Evolutionary conservation across 2,797 vertebrate species (phyloP), one percentile per base, ranked within the genome.

Genomic region (Betta splendens): DNA sequence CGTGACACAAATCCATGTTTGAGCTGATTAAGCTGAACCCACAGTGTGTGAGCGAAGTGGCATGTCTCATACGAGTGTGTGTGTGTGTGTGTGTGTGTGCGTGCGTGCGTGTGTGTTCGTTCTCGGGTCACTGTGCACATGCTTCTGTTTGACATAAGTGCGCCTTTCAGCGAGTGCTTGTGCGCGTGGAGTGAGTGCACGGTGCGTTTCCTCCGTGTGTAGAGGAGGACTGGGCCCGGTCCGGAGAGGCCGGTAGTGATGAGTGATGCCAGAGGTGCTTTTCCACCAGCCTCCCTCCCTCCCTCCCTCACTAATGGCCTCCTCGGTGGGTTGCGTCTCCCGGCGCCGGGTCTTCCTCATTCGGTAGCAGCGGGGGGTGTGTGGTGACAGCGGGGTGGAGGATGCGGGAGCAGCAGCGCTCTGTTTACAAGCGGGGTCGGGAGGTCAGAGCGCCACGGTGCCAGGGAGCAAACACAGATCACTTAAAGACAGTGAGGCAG

Each of bases 221-320:
- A 35, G 32, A 35, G 15, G 47, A 76, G 46, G 52, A n/a, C n/a
- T n/a, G n/a, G n/a, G 55, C 60, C 2, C 20, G 26, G 49, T 51
- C 64, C 70, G 65, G 53, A 39, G 59, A 68, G 71, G 64, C 35
- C 53, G 52, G 60, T 61, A 80, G 74, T 62, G 80, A 75, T 87
- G 85, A 85, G 79, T 84, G 83, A 83, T 85, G 84, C 84, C 84
- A 88, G 89, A 85, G 87, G 85, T 89, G 85, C 72, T 84, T 89
- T 83, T 84, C 69, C 72, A 84, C 76, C 81, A 70, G 65, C 81
- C 77, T 75, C 77, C 72, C 77, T 73, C 72, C 71, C 75, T 80
- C 44, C 72, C 79, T 83, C 83, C 63, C 77, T 80, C 75, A 51
- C 79, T 89, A 87, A 88, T 85, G 78, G 85, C 81, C 75, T 82